phyloP scores from a whole-genome alignment of 2,113 vertebrate species.

The Marmota flaviventris region DNA sequence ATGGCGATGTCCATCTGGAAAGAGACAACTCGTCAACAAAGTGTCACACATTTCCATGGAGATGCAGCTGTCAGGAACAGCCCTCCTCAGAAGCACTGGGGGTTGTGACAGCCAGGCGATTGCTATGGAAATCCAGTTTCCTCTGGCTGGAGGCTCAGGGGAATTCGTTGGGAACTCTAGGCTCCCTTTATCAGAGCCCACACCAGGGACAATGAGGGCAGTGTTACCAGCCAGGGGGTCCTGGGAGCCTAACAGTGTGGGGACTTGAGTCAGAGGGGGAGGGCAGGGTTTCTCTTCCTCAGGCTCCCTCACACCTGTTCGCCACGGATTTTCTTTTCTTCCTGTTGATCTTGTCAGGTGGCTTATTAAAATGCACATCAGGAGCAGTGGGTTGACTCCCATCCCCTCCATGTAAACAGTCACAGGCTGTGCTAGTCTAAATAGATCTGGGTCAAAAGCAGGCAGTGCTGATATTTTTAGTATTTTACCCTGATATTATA shows the following conservation, averaged over 20 bases:
- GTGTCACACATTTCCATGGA: conserved; percentile 82
- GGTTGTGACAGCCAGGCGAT: conserved; percentile 69
- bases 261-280: background rate
- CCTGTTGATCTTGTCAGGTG: conserved; percentile 61
- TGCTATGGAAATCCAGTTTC: conserved; percentile 4
- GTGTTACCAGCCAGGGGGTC: background rate
- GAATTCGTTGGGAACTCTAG: background rate
- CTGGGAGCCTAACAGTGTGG: background rate
- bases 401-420: conserved; percentile 5
- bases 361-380: conserved; percentile 44
- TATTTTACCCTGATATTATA: conserved; percentile 12
- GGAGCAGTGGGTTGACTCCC: background rate
- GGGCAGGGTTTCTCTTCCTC: background rate
- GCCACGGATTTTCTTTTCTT: conserved; percentile 42
- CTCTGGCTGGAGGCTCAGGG: conserved; percentile 24
- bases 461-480: conserved; percentile 72
- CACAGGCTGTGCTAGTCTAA: conserved; percentile 57
- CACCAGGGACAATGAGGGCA: background rate
- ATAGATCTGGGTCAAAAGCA: background rate
- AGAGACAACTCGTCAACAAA: conserved; percentile 81
- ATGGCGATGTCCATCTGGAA: conserved; percentile 86
- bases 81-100: conserved; percentile 72
- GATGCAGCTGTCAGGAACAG: conserved; percentile 66
- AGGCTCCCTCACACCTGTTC: background rate
- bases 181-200: background rate